Evolutionary conservation across 2,797 vertebrate species (phyloP), one percentile per base, ranked within the genome.

Genomic region (Protosalanx chinensis): DNA sequence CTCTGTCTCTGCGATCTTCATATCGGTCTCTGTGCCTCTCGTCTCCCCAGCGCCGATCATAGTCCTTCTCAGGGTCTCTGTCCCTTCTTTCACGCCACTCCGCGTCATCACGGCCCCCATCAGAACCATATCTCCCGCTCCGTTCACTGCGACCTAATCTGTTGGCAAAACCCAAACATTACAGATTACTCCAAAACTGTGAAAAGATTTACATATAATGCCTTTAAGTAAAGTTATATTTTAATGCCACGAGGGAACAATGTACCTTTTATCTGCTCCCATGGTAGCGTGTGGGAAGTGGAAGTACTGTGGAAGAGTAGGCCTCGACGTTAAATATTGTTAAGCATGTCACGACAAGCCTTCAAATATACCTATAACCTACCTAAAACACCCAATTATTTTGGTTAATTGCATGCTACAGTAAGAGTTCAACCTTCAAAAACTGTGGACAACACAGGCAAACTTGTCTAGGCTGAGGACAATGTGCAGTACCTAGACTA

Each of bases 91-190:
- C 94, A 5, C 93, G 86, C 37, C 94, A 92, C 49, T 96, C 94
- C 0, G 88, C 85, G 23, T 96, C 94, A 46, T 95, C 94, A 56
- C 94, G 92, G 72, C 92, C 93, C 64, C 95, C 93, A 65, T 95
- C 94, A 0, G 95, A 94, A 6, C 95, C 95, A 0, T 97, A 98
- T 59, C 96, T 93, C 73, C 97, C 97, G 61, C 94, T 97, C 3
- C 96, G 94, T 73, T 98, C 96, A 32, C 94, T 93, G 65, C 96
- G 93, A 85, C 94, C 93, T 63, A 93, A 91, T 73, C 96, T 98
- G 83, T 18, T 23, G 79, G 74, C 15, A 72, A 27, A 58, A 16
- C 56, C 12, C 5, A 10, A 53, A n/a, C n/a, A 35, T 12, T 27
- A 41, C 12, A 30, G 4, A n/a, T 10, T 30, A 0, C 18, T 0